Conservation (phyloP, 1,140 invertebrate genomes). For the Potamilus streckersoni region DNA sequence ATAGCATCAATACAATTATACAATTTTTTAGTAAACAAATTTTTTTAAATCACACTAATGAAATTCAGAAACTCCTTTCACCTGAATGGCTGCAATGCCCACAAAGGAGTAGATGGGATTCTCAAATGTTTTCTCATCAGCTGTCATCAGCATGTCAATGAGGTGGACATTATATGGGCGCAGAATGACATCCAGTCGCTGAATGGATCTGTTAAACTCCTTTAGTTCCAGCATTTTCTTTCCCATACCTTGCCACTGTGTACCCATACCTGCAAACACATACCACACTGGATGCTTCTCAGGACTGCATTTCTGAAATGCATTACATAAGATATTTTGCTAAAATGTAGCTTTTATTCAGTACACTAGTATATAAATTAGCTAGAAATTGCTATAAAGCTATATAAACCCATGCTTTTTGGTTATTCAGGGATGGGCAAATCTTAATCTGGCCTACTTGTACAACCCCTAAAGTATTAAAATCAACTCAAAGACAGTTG, state of each 20-base stretch:
- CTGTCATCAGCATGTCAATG: constrained; percentile 82
- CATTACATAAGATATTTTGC: background rate
- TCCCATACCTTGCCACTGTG: constrained; percentile 96
- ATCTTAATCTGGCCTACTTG: too few species aligned
- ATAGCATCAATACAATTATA: too few species aligned
- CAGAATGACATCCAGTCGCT: constrained; percentile 80
- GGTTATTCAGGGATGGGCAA: too few species aligned
- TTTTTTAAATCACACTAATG: too few species aligned
- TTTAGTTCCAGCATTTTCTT: constrained; percentile 84
- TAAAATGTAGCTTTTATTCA: too few species aligned
- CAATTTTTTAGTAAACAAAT: too few species aligned
- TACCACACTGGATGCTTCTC: constrained; percentile 86
- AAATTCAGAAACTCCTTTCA: constrained; percentile 52
- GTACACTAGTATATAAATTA: too few species aligned
- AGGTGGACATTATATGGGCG: constrained; percentile 84
- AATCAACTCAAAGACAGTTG: too few species aligned
- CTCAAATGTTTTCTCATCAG: constrained; percentile 81
- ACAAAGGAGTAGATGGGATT: constrained; percentile 91
- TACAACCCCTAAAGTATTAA: too few species aligned
- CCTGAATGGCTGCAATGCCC: constrained; percentile 93
- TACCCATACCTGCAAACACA: constrained; percentile 96
- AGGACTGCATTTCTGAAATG: constrained; percentile 45
- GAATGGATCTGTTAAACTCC: constrained; percentile 82
- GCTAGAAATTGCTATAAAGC: too few species aligned
- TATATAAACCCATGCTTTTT: too few species aligned